Evolutionary conservation across 2,797 vertebrate species (phyloP).

Genomic region (Fundulus diaphanus): DNA sequence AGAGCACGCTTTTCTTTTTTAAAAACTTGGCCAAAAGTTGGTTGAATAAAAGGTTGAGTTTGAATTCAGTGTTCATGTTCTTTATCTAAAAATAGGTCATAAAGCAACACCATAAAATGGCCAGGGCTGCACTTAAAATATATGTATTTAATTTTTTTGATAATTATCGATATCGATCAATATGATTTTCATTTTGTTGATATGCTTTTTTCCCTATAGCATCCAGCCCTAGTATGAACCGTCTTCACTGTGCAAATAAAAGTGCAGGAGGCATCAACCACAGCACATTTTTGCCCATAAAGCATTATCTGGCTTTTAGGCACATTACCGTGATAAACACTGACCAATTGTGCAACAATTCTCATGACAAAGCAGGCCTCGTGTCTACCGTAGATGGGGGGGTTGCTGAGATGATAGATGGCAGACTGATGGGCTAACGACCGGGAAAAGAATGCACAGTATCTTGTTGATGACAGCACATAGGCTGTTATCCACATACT

Average conservation of each 20-base stretch:
- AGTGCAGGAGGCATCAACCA: slow-evolving; percentile 30
- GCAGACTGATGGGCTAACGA: slow-evolving; percentile 41
- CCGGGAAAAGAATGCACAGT: slow-evolving; percentile 30
- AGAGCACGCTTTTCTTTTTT: too few relatives aligned
- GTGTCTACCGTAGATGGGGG: slow-evolving; percentile 55
- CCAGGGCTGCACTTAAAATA: too few relatives aligned
- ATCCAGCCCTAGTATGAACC: neutral
- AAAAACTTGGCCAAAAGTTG: too few relatives aligned
- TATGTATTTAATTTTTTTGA: too few relatives aligned
- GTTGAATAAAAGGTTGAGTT: too few relatives aligned
- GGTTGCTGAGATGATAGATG: slow-evolving; percentile 46
- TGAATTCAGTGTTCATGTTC: too few relatives aligned
- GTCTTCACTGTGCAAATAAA: slow-evolving; percentile 38
- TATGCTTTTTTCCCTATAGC: too few relatives aligned
- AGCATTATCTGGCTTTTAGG: slow-evolving; percentile 32
- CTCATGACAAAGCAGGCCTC: slow-evolving; percentile 58
- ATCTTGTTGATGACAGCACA: slow-evolving; percentile 16
- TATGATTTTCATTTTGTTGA: too few relatives aligned
- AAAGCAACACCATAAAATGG: too few relatives aligned
- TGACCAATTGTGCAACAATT: slow-evolving; percentile 53
- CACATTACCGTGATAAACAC: slow-evolving; percentile 64
- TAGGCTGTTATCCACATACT: slow-evolving; percentile 39
- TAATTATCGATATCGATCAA: too few relatives aligned
- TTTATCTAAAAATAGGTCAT: too few relatives aligned
- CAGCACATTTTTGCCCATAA: slow-evolving; percentile 41